Base-by-base conservation (phyloP, 2,113 vertebrate genomes). In the Notarius lentiginosus region DNA sequence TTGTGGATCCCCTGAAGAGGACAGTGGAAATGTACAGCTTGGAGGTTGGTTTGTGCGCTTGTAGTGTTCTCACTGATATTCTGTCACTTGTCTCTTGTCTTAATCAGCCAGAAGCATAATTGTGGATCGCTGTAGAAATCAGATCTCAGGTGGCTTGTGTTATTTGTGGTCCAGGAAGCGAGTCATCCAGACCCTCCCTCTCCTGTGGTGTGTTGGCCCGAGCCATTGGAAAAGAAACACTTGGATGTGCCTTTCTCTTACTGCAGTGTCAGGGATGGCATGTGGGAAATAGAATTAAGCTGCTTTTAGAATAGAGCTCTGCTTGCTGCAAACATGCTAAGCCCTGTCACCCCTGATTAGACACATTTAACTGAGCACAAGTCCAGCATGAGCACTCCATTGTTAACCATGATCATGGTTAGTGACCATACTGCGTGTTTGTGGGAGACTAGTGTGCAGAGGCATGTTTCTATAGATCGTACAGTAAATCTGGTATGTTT, bases 11-110 rank as follows among this genome's bases (percentile, higher is more conserved):
- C 34, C 96, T 99, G 90, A 97, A 96, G 92, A 97, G 98, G 93
- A 99, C 97, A 0, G 98, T 98, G 91, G 98, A 99, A 94, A 95
- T 96, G 89, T 99, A 99, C 96, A 98, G 96, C 96, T 95, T 99
- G 95, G 98, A 99, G 98, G 98, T 98, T 94, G 91, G 94, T 91
- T 55, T 80, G n/a, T 75, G 24, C 0, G 56, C 55, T 27, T 73
- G 60, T 18, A 60, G 22, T 11, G 12, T 61, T 70, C 53, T 49
- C 20, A n/a, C 2, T 53, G 79, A 65, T 10, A 56, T 2, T 3
- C 34, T 63, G 56, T 63, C 72, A 60, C 58, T 12, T 60, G 1
- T 56, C 49, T 49, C 49, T 56, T 65, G 8, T 53, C 76, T 82
- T 73, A 82, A 88, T 83, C 76, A 68, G 73, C 81, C 41, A 30